phyloP scores from a whole-genome alignment of 2,888 invertebrate genomes.

The Phaedon cochleariae region DNA sequence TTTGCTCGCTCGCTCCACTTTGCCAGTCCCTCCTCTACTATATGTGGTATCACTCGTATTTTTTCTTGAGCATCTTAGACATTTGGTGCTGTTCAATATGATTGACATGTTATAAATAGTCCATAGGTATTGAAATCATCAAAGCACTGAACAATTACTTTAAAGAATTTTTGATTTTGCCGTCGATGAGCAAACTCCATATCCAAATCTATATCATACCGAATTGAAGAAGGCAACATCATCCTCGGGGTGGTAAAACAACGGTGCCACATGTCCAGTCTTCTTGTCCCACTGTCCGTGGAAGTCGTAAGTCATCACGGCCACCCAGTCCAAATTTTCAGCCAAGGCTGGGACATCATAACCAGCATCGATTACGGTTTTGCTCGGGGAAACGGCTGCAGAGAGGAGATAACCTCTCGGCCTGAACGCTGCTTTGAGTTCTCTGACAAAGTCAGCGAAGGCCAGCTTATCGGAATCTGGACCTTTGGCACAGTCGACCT shows the following conservation, averaged over 20 bases:
- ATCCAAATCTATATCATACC: conserved; percentile 61
- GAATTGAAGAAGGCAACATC: conserved; percentile 84
- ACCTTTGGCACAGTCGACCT: conserved; percentile 87
- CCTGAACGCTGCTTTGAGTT: conserved; percentile 68
- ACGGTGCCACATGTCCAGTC: conserved; percentile 88
- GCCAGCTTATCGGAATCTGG: conserved; percentile 83
- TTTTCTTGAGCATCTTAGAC: too few species aligned
- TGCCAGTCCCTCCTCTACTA: too few species aligned
- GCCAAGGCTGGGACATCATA: conserved; percentile 83
- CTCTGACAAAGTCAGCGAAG: conserved; percentile 78
- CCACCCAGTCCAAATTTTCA: conserved; percentile 85
- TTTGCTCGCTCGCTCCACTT: too few species aligned
- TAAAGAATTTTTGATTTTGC: too few species aligned
- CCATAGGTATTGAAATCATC: too few species aligned
- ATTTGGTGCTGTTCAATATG: too few species aligned
- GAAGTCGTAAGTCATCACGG: conserved; percentile 92
- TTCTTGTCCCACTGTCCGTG: conserved; percentile 93
- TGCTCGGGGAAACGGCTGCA: conserved; percentile 87
- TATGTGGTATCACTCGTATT: too few species aligned
- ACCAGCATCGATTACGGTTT: conserved; percentile 84
- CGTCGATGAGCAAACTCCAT: too few species aligned
- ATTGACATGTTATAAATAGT: too few species aligned
- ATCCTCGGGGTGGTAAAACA: conserved; percentile 84
- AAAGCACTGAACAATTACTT: too few species aligned
- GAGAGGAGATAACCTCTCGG: conserved; percentile 72